Evolutionary conservation across 2,888 invertebrate genomes (phyloP), one percentile per base, ranked within the genome.

Genomic region (Stegophylla sp.): DNA sequence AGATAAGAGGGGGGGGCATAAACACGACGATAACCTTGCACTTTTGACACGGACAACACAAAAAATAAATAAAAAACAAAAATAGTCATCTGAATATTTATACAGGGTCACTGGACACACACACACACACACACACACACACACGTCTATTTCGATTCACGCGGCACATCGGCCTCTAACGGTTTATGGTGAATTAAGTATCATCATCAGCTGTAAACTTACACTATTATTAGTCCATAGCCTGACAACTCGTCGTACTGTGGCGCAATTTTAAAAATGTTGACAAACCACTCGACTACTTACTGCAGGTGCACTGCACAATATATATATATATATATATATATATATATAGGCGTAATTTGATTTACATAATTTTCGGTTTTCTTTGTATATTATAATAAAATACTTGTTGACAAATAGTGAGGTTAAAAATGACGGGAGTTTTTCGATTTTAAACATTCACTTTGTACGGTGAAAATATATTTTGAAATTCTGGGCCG

Each of bases 201-300:
- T 34, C 7, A 34, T 3, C 34, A n/a, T n/a, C n/a, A n/a, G n/a
- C n/a, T n/a, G n/a, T 34, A 34, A 5, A 34, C 34, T 34, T 34
- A 34, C 34, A n/a, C 7, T 34, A 34, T 3, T 34, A 34, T 34
- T 34, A 5, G n/a, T 34, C 34, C 34, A 34, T 34, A 23, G 66
- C n/a, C n/a, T n/a, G 23, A 45, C 45, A 17, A 20, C 7, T 45
- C 23, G 45, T 23, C 43, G 43, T 51, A 20, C 15, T 66, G 23
- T 72, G 72, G 17, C 41, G 41, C n/a, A 72, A 72, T 59, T n/a
- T 10, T 15, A 17, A 20, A 69, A 51, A 69, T 69, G 48, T 51
- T 51, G 28, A 28, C 1, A 48, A 69, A 48, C 48, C 26, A 20
- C 26, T 51, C 28, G n/a, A 2, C n/a, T 61, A 61, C 20, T 7